phyloP scores from a whole-genome alignment of 2,797 vertebrate species.

The Catostomus latipinnis region DNA sequence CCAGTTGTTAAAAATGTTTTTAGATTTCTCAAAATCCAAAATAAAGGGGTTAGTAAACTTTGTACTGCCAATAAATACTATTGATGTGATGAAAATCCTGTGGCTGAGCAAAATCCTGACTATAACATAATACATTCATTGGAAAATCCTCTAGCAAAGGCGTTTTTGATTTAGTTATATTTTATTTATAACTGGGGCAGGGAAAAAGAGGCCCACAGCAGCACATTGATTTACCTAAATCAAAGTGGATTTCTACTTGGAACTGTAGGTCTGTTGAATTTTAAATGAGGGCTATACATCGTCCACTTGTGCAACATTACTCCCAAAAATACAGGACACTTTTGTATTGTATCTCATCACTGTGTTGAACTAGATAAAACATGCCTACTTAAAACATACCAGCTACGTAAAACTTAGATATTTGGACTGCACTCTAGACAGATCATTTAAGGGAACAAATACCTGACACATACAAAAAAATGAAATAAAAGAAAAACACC shows the following conservation, averaged over 20 bases:
- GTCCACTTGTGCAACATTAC: neutral
- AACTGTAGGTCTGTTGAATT: slow-evolving; percentile 17
- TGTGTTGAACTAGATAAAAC: no score
- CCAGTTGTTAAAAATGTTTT: slow-evolving; percentile 2
- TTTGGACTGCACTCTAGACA: no score
- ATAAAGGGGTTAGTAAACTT: slow-evolving; percentile 1
- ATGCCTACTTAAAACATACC: no score
- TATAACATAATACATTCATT: neutral
- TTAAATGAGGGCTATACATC: slow-evolving; percentile 14
- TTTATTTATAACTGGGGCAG: no score
- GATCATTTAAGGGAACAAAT: no score
- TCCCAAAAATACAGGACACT: neutral
- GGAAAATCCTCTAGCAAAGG: no score
- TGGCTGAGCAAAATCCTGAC: slow-evolving; percentile 15
- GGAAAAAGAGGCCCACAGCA: no score
- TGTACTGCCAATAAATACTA: neutral
- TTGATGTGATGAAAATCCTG: neutral
- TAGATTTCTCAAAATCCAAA: neutral
- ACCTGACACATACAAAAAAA: no score
- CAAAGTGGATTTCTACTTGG: neutral
- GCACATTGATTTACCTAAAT: no score
- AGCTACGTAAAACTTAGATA: no score
- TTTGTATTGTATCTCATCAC: no score
- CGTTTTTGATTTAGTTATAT: no score
- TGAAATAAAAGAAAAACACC: neutral